Base-by-base conservation (phyloP, 2,888 invertebrate genomes). In the Paralinhomoeus sp. region DNA sequence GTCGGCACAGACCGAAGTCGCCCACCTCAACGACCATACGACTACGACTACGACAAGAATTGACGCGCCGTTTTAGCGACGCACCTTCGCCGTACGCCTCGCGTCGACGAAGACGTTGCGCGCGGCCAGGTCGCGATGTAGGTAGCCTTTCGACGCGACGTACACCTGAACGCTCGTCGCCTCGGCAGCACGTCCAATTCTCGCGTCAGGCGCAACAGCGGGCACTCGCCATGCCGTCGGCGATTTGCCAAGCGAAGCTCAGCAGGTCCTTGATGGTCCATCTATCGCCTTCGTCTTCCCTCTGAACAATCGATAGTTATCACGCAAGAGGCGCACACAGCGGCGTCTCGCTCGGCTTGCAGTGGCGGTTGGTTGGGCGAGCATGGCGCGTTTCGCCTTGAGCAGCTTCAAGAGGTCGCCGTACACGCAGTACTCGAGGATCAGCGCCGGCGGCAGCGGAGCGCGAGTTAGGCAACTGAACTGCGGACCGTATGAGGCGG, bases 1-100 rank as follows among this genome's bases (percentile, higher is more conserved):
- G 20, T 13, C 41, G 22, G 24, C 41, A 41, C 35, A 41, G 36
- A 7, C 41, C 41, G 31, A 41, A 41, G 35, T 41, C 41, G 24
- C 41, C 41, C 12, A 41, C 18, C 33, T 40, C 3, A 17, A 13
- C 2, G 5, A n/a, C 3, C 24, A 18, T 17, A 36, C 9, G 7
- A 20, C n/a, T 36, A 18, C 36, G 5, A 9, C 3, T 18, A 44
- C n/a, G n/a, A n/a, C n/a, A n/a, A n/a, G n/a, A n/a, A n/a, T n/a
- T n/a, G n/a, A 43, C 22, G 40, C 13, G 13, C 22, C 12, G 18
- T n/a, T 17, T 18, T 13, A 42, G 2, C 13, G 24, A 3, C 2
- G 18, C 27, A 36, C 36, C 20, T 36, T 36, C 7, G 36, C 36
- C 9, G 33, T 17, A 13, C 9, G 33, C n/a, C n/a, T n/a, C n/a